Percentiles rank a stretch among this genome's conserved stretches.
phyloP scores from a whole-genome alignment of 64 coral and sea anemone species.

The Exaiptasia diaphana region DNA sequence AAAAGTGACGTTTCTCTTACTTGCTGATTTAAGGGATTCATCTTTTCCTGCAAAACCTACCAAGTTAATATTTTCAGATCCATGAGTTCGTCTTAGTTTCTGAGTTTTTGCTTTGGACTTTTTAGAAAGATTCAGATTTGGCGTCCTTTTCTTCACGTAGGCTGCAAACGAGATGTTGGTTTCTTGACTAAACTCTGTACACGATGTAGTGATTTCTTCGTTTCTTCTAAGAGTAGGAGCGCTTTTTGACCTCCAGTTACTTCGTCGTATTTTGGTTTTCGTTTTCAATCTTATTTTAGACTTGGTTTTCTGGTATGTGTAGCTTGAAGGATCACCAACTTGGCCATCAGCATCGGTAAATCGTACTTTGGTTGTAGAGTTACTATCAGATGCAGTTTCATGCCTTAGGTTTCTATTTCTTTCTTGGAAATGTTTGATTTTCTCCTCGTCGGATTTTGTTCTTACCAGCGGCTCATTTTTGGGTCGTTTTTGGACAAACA shows the following conservation, averaged over 20 bases:
- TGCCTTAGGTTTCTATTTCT: not conserved
- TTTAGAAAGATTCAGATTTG: not conserved
- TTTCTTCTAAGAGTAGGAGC: not conserved
- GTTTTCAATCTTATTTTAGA: conserved; percentile 4
- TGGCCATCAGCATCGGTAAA: not conserved
- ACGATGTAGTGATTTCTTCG: not conserved
- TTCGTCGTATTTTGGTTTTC: not conserved
- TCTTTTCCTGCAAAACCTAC: not conserved
- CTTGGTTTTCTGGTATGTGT: conserved; percentile 1
- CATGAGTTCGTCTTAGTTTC: not conserved
- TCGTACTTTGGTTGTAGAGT: not conserved
- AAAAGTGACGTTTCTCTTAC: not conserved
- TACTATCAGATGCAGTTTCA: not conserved
- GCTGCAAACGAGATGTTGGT: not conserved
- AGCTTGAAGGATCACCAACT: not conserved
- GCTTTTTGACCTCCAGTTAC: not conserved
- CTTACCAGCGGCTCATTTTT: not conserved
- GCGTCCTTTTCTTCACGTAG: conserved; percentile 4
- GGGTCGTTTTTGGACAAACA: not conserved
- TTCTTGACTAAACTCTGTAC: not conserved
- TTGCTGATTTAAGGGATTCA: not conserved
- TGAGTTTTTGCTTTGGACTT: not conserved
- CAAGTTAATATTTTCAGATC: not conserved
- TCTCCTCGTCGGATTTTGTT: not conserved
- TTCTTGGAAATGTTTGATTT: not conserved